Percentiles rank a stretch among this genome's conserved stretches.
These are phyloP conservation scores for Geodia barretti DNA, from an alignment of 37 sponge, comb jelly and placozoan species.

Conservation along the genomic window DNA sequence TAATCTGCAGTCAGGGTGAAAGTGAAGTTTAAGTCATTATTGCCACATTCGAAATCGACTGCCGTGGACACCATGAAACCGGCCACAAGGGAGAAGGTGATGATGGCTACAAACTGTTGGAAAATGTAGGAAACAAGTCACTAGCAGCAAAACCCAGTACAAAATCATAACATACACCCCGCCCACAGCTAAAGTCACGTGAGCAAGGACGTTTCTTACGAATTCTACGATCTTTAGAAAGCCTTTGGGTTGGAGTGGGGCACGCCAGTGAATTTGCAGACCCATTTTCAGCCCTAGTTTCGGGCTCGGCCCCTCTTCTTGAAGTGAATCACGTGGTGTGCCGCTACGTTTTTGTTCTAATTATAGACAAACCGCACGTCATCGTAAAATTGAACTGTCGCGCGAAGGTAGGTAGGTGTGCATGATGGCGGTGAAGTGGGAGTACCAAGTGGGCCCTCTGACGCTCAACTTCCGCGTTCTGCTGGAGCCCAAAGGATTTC, in stretches of 20 bases:
- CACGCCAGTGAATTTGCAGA: conserved; percentile 68
- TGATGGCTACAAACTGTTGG: conserved; percentile 57
- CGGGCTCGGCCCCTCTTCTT: too few relatives aligned
- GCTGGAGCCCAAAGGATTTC: conserved; percentile 73
- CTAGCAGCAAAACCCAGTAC: too few relatives aligned
- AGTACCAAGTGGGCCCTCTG: conserved; percentile 39
- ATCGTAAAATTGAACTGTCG: background rate
- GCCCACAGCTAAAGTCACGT: too few relatives aligned
- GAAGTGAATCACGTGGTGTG: too few relatives aligned
- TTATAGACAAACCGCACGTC: background rate
- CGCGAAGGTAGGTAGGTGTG: background rate
- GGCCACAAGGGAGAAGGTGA: conserved; percentile 57
- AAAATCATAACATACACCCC: too few relatives aligned
- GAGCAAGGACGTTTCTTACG: conserved; percentile 45
- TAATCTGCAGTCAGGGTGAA: background rate
- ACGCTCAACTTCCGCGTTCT: conserved; percentile 50
- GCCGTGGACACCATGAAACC: conserved; percentile 11
- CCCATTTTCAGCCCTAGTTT: background rate
- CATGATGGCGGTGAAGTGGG: conserved; percentile 11
- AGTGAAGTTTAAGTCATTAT: background rate
- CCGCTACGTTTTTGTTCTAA: background rate
- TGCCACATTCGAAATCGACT: background rate
- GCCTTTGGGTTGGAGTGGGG: conserved; percentile 73
- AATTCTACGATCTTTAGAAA: conserved; percentile 74
- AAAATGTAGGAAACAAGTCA: too few relatives aligned